phyloP scores from a whole-genome alignment of 2,888 invertebrate genomes.

The Tortricodes alternella region DNA sequence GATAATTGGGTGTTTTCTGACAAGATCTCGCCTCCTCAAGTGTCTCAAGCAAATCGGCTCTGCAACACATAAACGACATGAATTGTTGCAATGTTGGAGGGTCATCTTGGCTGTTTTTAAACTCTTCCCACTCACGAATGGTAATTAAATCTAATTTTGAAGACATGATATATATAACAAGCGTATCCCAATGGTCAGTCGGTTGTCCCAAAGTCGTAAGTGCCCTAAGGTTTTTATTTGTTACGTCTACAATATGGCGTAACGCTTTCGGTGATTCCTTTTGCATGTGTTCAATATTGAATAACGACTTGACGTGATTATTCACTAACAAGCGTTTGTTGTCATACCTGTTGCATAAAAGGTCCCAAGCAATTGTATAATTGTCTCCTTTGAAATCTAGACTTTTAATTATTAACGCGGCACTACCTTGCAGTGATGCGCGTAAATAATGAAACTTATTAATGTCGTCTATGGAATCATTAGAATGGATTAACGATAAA shows the following conservation, averaged over 20 bases:
- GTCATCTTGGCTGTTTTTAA: constrained; percentile 15
- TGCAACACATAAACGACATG: constrained; percentile 25
- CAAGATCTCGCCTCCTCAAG: constrained; percentile 9
- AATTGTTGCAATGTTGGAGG: constrained; percentile 28
- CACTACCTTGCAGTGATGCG: not conserved
- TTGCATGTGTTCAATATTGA: constrained; percentile 32
- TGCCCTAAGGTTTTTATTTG: constrained; percentile 30
- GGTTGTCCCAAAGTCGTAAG: constrained; percentile 26
- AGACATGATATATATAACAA: constrained; percentile 30
- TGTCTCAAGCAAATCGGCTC: constrained; percentile 30
- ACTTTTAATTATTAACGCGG: not conserved
- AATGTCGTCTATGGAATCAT: not conserved
- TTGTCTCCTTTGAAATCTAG: not conserved
- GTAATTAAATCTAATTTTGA: constrained; percentile 21
- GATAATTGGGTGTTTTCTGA: not conserved
- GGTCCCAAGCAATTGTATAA: not conserved
- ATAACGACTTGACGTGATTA: constrained; percentile 37
- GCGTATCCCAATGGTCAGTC: constrained; percentile 25
- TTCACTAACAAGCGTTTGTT: constrained; percentile 35
- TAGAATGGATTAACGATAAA: not conserved
- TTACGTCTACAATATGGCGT: constrained; percentile 31
- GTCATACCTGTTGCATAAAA: constrained; percentile 6
- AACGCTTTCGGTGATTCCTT: constrained; percentile 30
- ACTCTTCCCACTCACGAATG: constrained; percentile 18
- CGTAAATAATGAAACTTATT: constrained; percentile 7